phyloP scores from a whole-genome alignment of 2,888 invertebrate genomes.

The Eupithecia subfuscata region DNA sequence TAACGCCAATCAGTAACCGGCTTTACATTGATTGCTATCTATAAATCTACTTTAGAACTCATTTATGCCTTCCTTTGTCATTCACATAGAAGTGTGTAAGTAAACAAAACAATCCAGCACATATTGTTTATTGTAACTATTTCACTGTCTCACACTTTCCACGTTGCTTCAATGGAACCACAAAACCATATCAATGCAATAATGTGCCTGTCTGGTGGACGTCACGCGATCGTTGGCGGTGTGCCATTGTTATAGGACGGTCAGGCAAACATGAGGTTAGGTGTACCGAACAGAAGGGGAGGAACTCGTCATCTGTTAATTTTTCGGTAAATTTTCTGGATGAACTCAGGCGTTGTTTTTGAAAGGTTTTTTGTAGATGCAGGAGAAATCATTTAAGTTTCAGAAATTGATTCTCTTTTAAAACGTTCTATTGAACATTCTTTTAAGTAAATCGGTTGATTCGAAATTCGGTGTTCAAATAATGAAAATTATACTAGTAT shows the following conservation, averaged over 20 bases:
- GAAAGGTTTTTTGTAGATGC: background rate
- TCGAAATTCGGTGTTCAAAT: too few species aligned
- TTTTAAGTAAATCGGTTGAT: too few species aligned
- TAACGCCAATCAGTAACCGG: too few species aligned
- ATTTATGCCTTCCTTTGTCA: background rate
- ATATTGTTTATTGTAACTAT: background rate
- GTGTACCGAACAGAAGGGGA: background rate
- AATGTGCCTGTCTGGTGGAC: conserved; percentile 31
- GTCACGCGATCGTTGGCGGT: conserved; percentile 48
- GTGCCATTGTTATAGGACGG: conserved; percentile 55
- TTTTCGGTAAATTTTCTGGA: background rate
- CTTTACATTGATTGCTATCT: too few species aligned
- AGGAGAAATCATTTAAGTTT: too few species aligned
- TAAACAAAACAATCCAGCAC: conserved; percentile 5
- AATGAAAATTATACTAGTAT: too few species aligned
- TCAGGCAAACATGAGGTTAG: conserved; percentile 32
- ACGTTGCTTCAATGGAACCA: conserved; percentile 31
- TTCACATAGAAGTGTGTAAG: background rate
- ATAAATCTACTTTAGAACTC: too few species aligned
- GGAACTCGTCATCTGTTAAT: background rate
- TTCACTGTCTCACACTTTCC: background rate
- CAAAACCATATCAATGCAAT: conserved; percentile 32
- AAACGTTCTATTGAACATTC: too few species aligned
- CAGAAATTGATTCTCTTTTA: too few species aligned
- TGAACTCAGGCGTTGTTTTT: background rate